These are phyloP conservation scores for Lanistes nyassanus DNA, from an alignment of 1,140 invertebrate species.

Conservation along the genomic window DNA sequence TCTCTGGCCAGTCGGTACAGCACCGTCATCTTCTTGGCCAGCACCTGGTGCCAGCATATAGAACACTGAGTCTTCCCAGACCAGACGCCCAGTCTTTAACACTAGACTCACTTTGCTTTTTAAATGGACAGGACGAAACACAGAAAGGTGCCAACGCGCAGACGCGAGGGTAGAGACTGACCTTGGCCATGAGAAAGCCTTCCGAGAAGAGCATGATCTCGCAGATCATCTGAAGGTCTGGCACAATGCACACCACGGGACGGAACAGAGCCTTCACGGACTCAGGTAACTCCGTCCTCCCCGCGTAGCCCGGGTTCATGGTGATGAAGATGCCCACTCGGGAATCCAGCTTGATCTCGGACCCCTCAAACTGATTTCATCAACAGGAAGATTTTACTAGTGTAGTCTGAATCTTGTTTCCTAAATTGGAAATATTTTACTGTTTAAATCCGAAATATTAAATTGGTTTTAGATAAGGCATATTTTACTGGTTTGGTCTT, in stretches of 20 bases:
- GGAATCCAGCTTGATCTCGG: constrained; percentile 81
- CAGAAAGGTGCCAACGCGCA: background rate
- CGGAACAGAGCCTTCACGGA: constrained; percentile 90
- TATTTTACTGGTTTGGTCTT: too few species aligned
- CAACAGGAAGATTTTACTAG: background rate
- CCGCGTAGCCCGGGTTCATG: constrained; percentile 93
- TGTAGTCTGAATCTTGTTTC: too few species aligned
- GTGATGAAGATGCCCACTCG: constrained; percentile 93
- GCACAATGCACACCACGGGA: constrained; percentile 88
- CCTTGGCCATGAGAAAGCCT: constrained; percentile 81
- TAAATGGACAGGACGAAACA: background rate
- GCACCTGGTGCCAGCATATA: constrained; percentile 67
- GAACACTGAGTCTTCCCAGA: background rate
- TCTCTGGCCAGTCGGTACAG: constrained; percentile 85
- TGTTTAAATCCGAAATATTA: too few species aligned
- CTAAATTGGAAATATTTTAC: too few species aligned
- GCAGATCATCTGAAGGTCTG: constrained; percentile 90
- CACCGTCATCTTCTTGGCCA: constrained; percentile 93
- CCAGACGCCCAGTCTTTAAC: too few species aligned
- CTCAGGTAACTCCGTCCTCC: constrained; percentile 88
- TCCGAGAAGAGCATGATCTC: constrained; percentile 91
- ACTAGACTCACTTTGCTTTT: too few species aligned
- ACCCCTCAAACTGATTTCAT: constrained; percentile 80
- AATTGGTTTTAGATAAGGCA: too few species aligned
- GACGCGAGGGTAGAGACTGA: background rate